Conservation (phyloP, 1,140 invertebrate genomes). For the Micrasema longulum region DNA sequence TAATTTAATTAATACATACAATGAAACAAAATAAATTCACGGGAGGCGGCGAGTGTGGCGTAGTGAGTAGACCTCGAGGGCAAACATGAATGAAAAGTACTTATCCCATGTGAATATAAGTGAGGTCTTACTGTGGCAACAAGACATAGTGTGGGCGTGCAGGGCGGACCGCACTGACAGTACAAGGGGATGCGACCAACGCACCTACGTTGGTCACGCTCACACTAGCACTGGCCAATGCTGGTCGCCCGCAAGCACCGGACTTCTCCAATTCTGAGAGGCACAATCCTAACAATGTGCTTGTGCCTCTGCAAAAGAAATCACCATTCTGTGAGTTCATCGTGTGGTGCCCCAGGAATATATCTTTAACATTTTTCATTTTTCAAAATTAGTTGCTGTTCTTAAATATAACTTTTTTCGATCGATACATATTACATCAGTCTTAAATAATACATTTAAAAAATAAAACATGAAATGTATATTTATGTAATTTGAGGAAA, state of each 20-base stretch:
- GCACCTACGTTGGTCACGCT: slow-evolving; percentile 18
- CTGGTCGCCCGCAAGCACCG: slow-evolving; percentile 38
- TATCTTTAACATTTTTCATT: slow-evolving; percentile 36
- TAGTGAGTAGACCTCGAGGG: neutral
- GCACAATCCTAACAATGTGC: slow-evolving; percentile 52
- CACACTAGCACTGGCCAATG: slow-evolving; percentile 23
- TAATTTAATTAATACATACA: too few relatives aligned
- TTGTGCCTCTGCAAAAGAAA: slow-evolving; percentile 56
- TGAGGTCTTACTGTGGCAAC: slow-evolving; percentile 54
- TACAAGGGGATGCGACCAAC: slow-evolving; percentile 29
- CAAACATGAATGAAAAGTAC: slow-evolving; percentile 32
- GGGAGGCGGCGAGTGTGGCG: neutral
- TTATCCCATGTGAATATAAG: slow-evolving; percentile 42
- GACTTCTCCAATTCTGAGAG: slow-evolving; percentile 46
- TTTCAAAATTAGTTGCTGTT: neutral
- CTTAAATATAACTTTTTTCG: too few relatives aligned
- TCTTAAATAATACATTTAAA: too few relatives aligned
- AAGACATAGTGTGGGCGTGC: slow-evolving; percentile 51
- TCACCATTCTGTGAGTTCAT: slow-evolving; percentile 54
- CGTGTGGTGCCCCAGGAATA: slow-evolving; percentile 40
- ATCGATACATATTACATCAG: too few relatives aligned
- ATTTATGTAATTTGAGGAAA: too few relatives aligned
- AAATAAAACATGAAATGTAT: too few relatives aligned
- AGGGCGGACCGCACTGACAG: slow-evolving; percentile 45
- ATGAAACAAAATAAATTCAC: too few relatives aligned